These are phyloP conservation scores for Emydoidea blandingii DNA, from an alignment of 2,797 vertebrate species.

Conservation along the genomic window DNA sequence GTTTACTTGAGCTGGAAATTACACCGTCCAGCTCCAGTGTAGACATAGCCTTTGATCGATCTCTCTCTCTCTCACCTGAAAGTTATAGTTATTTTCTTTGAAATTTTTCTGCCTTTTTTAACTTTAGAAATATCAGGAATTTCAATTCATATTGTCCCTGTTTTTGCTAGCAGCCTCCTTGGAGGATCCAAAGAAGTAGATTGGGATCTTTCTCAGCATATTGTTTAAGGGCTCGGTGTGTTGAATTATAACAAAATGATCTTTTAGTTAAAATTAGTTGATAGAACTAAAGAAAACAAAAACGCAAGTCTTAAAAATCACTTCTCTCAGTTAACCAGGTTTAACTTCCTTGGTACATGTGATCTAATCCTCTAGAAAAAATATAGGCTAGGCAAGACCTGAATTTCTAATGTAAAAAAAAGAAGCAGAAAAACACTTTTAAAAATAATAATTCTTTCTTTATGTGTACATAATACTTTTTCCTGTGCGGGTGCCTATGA, in stretches of 20 bases:
- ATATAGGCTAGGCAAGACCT: background rate
- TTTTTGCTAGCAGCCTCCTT: background rate
- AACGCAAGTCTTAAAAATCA: background rate
- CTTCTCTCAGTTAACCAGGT: background rate
- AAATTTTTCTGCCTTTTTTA: background rate
- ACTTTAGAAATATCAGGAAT: background rate
- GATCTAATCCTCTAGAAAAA: background rate
- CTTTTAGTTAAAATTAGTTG: background rate
- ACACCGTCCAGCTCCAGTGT: background rate
- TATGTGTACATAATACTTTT: background rate
- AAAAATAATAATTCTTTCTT: too few species aligned
- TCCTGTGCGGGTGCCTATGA: background rate
- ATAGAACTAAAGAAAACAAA: background rate
- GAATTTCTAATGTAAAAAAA: background rate
- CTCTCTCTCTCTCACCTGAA: background rate
- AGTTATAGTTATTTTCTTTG: background rate
- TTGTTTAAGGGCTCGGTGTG: background rate
- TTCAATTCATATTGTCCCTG: background rate
- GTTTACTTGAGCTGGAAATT: background rate
- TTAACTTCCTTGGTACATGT: background rate
- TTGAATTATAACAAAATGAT: background rate
- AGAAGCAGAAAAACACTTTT: too few species aligned
- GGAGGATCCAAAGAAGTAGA: background rate
- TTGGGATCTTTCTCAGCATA: background rate
- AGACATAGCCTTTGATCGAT: background rate